These are phyloP conservation scores for Spilogale gracilis DNA, from an alignment of 2,113 vertebrate genomes.

Conservation along the genomic window DNA sequence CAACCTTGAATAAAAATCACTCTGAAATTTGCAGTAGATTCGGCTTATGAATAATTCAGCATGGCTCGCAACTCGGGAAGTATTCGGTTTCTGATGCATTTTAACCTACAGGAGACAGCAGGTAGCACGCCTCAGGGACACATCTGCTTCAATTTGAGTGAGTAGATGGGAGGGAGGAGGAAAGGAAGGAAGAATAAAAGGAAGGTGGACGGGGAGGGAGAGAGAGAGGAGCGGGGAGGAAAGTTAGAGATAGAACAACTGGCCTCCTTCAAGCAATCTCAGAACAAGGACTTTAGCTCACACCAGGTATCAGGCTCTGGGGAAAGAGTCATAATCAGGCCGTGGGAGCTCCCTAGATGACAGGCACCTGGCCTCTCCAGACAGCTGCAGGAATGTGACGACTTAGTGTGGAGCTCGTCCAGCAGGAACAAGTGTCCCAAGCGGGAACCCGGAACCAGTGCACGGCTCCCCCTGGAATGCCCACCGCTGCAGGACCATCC, in stretches of 20 bases:
- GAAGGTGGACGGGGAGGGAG: neutral
- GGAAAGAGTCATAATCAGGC: neutral
- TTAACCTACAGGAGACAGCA: conserved; percentile 58
- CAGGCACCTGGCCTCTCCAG: neutral
- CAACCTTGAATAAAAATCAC: conserved; percentile 71
- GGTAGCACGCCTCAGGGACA: conserved; percentile 63
- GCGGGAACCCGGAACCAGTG: neutral
- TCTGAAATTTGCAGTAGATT: conserved; percentile 56
- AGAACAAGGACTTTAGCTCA: neutral
- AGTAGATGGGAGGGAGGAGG: neutral
- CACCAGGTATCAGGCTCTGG: neutral
- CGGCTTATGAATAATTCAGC: conserved; percentile 80
- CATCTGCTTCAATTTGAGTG: conserved; percentile 61
- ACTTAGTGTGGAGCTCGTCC: neutral
- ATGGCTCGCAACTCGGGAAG: conserved; percentile 50
- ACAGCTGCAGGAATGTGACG: neutral
- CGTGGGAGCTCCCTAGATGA: neutral
- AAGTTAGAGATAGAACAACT: neutral
- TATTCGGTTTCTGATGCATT: conserved; percentile 78
- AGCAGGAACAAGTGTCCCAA: neutral
- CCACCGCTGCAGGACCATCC: neutral
- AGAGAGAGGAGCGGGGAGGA: neutral
- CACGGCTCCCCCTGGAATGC: neutral
- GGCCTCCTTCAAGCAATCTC: neutral
- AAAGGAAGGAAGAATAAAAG: neutral